These are phyloP conservation scores for Struthio camelus DNA, from an alignment of 2,113 vertebrate species.

Conservation along the genomic window DNA sequence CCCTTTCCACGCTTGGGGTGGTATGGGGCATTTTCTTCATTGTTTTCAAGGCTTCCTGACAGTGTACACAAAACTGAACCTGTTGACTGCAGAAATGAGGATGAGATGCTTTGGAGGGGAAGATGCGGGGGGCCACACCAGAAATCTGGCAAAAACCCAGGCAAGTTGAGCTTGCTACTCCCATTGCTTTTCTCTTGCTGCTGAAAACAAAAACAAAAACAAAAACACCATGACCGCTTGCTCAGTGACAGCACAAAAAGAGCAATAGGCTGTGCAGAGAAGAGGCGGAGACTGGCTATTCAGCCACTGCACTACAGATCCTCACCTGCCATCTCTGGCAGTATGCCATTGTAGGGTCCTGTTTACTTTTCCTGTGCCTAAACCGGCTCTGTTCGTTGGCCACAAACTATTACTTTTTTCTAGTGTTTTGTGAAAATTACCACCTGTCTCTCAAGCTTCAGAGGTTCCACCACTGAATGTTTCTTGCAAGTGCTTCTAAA, in stretches of 20 bases:
- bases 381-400: neutral
- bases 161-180: constrained; percentile 1
- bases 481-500: neutral
- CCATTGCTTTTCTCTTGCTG: constrained; percentile 9
- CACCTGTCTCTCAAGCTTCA: neutral
- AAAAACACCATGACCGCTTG: neutral
- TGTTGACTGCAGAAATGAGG: constrained; percentile 10
- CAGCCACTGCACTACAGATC: neutral
- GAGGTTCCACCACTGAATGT: neutral
- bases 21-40: neutral
- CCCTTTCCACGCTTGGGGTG: neutral
- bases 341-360: neutral
- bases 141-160: constrained; percentile 5
- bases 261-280: constrained; percentile 55
- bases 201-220: neutral
- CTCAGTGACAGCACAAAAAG: neutral
- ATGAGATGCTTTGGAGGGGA: neutral
- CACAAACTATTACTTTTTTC: neutral
- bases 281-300: constrained; percentile 37
- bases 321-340: constrained; percentile 44
- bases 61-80: neutral
- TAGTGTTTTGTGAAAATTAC: neutral
- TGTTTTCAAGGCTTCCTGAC: neutral
- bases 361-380: constrained; percentile 4
- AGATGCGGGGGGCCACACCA: neutral